These are phyloP conservation scores for Oegoconia quadripuncta DNA, from an alignment of 2,888 invertebrate species.

Conservation along the genomic window DNA sequence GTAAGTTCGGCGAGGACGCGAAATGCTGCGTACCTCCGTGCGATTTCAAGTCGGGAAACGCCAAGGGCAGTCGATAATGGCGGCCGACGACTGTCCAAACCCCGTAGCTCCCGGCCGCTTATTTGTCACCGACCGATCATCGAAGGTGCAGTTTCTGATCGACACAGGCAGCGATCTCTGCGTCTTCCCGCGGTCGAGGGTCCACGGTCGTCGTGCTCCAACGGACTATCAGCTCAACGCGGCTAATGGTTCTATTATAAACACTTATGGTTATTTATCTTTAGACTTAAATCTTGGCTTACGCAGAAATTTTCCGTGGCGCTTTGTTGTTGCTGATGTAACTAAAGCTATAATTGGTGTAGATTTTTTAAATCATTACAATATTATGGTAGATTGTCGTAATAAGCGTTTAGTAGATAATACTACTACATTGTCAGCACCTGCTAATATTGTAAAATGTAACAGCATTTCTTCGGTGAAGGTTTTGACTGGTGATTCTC, in stretches of 20 bases:
- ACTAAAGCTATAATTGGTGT: constrained; percentile 12
- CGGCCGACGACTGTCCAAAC: constrained; percentile 9
- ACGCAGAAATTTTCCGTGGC: constrained; percentile 14
- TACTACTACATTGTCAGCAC: constrained; percentile 3
- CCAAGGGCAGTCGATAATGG: constrained; percentile 14
- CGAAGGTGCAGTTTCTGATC: not conserved
- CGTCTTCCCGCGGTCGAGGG: not conserved
- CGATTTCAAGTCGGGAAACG: constrained; percentile 18
- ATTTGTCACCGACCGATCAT: constrained; percentile 4
- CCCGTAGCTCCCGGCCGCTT: constrained; percentile 12
- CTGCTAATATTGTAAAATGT: not conserved
- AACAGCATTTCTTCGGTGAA: constrained; percentile 4
- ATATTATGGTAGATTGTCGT: constrained; percentile 10
- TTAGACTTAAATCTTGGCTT: constrained; percentile 6
- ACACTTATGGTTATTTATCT: constrained; percentile 3
- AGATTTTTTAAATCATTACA: constrained; percentile 13
- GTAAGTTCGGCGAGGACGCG: constrained; percentile 11
- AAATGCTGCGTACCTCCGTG: constrained; percentile 16
- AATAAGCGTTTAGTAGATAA: constrained; percentile 12
- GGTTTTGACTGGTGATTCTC: constrained; percentile 2
- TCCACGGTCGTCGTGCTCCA: too few species aligned
- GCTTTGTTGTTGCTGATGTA: constrained; percentile 15
- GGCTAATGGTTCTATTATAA: constrained; percentile 9
- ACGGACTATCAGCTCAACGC: too few species aligned
- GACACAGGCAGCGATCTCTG: constrained; percentile 1